phyloP scores from a whole-genome alignment of 2,888 invertebrate species.

The Caenorhabditis sulstoni region DNA sequence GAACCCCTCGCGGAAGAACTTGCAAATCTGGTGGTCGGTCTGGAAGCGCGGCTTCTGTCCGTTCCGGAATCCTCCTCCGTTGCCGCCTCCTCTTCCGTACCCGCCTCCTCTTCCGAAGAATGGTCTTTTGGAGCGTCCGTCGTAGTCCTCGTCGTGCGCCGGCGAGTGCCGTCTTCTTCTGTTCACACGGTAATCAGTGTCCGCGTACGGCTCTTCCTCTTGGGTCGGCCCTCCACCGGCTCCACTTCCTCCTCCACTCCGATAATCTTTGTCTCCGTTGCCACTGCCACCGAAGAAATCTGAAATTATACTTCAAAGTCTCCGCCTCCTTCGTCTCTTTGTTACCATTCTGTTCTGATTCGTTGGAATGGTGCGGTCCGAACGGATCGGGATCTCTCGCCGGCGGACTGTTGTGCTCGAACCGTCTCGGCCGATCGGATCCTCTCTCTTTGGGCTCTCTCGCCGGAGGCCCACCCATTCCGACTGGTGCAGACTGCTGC shows the following conservation, averaged over 20 bases:
- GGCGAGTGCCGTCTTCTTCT: conserved; percentile 61
- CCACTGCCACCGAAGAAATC: too few species aligned
- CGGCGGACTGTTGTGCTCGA: conserved; percentile 35
- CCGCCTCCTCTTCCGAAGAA: conserved; percentile 46
- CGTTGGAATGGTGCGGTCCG: conserved; percentile 42
- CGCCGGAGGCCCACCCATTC: background rate
- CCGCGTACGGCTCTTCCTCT: conserved; percentile 51
- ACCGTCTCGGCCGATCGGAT: conserved; percentile 9
- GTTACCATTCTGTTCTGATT: conserved; percentile 33
- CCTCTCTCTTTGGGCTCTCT: conserved; percentile 15
- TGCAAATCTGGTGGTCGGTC: conserved; percentile 77
- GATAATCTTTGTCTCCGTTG: background rate
- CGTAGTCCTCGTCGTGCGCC: conserved; percentile 53
- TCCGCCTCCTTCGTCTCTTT: background rate
- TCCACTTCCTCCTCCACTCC: conserved; percentile 2
- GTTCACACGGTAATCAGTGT: conserved; percentile 44
- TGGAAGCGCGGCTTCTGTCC: conserved; percentile 56
- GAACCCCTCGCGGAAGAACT: conserved; percentile 80
- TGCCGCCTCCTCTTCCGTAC: conserved; percentile 41
- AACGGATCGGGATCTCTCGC: conserved; percentile 52
- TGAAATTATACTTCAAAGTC: background rate
- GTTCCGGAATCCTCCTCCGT: conserved; percentile 51
- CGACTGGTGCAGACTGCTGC: conserved; percentile 7
- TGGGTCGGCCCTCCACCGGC: background rate
- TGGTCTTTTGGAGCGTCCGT: conserved; percentile 40